phyloP scores from a whole-genome alignment of 2,797 vertebrate species.

The Myripristis jacobus region DNA sequence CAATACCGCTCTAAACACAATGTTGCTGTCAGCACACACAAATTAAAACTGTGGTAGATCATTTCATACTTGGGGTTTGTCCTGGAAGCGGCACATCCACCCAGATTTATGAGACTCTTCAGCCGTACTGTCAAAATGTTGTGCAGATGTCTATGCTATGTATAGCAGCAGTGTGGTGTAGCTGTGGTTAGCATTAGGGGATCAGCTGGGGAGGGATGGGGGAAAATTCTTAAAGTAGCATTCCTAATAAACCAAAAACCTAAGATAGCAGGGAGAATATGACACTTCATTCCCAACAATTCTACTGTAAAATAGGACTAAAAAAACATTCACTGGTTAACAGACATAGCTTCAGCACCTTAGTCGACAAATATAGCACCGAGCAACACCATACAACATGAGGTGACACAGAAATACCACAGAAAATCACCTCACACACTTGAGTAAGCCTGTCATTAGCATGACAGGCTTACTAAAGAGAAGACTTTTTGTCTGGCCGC shows the following conservation, averaged over 20 bases:
- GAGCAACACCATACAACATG: neutral
- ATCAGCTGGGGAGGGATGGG: neutral
- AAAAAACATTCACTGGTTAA: too few relatives aligned
- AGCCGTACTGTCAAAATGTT: neutral
- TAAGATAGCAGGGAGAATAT: neutral
- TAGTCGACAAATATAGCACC: neutral
- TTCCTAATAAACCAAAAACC: neutral
- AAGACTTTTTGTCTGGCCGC: too few relatives aligned
- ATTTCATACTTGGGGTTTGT: neutral
- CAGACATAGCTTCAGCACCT: neutral
- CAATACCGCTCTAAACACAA: neutral
- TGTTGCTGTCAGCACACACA: neutral
- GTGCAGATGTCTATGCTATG: neutral
- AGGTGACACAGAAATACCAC: neutral
- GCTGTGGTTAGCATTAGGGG: neutral
- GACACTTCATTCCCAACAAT: too few relatives aligned
- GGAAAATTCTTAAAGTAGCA: neutral
- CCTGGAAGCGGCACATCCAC: neutral
- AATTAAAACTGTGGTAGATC: slow-evolving; percentile 7
- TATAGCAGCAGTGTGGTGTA: neutral
- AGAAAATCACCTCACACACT: slow-evolving; percentile 4
- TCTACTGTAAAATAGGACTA: too few relatives aligned
- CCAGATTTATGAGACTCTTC: neutral
- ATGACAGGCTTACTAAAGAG: neutral
- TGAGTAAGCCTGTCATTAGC: neutral